Evolutionary conservation across 2,113 vertebrate genomes (phyloP).

Genomic region (Acanthochromis polyacanthus): DNA sequence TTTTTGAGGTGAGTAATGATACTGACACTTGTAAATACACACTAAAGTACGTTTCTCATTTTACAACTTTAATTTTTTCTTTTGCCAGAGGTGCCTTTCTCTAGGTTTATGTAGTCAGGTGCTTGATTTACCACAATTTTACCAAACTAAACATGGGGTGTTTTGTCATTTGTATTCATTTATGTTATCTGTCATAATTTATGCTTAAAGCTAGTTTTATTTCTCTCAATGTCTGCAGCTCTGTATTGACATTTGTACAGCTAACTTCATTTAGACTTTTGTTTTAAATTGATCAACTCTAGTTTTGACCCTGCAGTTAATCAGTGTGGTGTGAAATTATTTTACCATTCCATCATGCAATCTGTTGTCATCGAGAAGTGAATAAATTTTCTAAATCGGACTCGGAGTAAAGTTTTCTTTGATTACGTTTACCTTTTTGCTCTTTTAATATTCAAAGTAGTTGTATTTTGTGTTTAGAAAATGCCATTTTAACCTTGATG

Average conservation of each 20-base stretch:
- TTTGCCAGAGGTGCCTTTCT: slow-evolving; percentile 62
- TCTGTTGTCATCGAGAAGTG: slow-evolving; percentile 11
- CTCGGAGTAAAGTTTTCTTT: neutral
- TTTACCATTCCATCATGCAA: slow-evolving; percentile 37
- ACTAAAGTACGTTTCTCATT: neutral
- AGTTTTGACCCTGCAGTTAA: neutral
- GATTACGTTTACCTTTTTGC: neutral
- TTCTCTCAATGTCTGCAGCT: slow-evolving; percentile 6
- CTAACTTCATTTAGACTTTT: neutral
- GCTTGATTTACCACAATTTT: neutral
- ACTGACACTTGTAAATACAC: slow-evolving; percentile 23
- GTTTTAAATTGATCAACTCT: neutral
- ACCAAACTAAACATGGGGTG: neutral
- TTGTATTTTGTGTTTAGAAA: neutral
- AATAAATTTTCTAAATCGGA: slow-evolving; percentile 54
- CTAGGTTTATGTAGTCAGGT: neutral
- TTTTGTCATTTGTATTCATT: slow-evolving; percentile 15
- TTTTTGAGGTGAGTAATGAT: neutral
- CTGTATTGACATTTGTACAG: slow-evolving; percentile 9
- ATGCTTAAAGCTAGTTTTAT: neutral
- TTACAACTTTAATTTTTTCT: neutral
- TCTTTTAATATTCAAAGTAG: too few species aligned
- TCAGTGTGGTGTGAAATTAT: slow-evolving; percentile 24
- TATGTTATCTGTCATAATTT: neutral
- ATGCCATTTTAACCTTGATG: neutral